Evolutionary conservation across 2,888 invertebrate genomes (phyloP), one percentile per base, ranked within the genome.

Genomic region (Tetropium fuscum): DNA sequence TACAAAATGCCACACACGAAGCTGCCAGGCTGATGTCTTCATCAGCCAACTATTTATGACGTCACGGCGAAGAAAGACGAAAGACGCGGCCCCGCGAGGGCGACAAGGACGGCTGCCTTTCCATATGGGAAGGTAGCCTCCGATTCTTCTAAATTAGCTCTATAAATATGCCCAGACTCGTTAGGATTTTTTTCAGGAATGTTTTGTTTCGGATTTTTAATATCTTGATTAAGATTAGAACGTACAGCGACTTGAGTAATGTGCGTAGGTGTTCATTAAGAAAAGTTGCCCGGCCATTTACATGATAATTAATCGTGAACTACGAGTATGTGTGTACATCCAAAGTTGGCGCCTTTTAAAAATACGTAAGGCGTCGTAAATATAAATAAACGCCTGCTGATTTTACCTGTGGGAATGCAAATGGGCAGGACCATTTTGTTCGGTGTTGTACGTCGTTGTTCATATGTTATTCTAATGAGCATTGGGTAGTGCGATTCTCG

Each of bases 1-100:
- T 73, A 75, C 72, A 73, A 70, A 78, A 81, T 81, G 78, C 81
- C 81, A 81, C 81, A 81, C 81, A 81, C 81, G 77, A 74, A 76
- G 80, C 78, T 75, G 79, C 78, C 79, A 77, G 76, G 69, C 73
- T 71, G 77, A 81, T 81, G 81, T 81, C 81, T 81, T 81, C 81
- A 81, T 81, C 81, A 81, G 77, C 74, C 73, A 78, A 80, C 78
- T 78, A 79, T 79, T 78, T 77, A 74, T 80, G 81, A 81, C 80
- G 80, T 80, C 80, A 80, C 58, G 60, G 63, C 10, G 13, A 34
- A 34, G 11, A 30, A 40, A 7, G 41, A 18, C 22, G 13, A 27
- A 48, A 19, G 27, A 45, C 11, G 25, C 19, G 25, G 11, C 15
- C 15, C 30, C 20, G 7, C 13, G 10, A 38, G 15, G 27, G 7